Percentiles rank a stretch among this genome's conserved stretches.
These are phyloP conservation scores for Taeniopygia guttata DNA, from an alignment of 2,797 vertebrate species.

Conservation along the genomic window DNA sequence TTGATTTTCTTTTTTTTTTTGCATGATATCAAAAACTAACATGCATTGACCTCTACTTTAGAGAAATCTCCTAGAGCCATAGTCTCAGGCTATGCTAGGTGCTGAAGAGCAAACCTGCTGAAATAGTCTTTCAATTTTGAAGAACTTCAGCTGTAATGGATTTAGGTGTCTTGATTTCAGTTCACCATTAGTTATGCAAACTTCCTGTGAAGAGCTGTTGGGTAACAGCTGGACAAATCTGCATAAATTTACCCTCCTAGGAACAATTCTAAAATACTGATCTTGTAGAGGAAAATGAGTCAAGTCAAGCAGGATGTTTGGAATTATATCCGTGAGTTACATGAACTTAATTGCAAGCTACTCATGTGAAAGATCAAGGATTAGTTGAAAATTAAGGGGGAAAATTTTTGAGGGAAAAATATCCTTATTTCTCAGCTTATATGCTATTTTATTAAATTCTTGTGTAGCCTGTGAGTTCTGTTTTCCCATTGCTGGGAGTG, in stretches of 20 bases:
- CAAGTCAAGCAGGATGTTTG: background rate
- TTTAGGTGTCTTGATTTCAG: background rate
- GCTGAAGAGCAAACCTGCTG: background rate
- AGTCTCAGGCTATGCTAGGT: background rate
- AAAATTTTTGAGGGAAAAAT: background rate
- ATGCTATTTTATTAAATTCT: background rate
- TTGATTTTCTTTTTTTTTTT: background rate
- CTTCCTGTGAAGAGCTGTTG: background rate
- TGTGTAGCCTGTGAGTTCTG: background rate
- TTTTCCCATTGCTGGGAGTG: background rate
- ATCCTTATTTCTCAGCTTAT: background rate
- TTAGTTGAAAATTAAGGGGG: background rate
- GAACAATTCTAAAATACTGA: background rate
- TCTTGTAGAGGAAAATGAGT: background rate
- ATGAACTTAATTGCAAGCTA: background rate
- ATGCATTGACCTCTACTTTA: background rate
- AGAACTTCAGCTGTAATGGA: background rate
- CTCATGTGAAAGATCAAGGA: background rate
- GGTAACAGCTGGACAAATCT: background rate
- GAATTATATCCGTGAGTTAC: background rate
- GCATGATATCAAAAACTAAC: background rate
- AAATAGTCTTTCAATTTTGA: background rate
- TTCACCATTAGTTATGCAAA: background rate
- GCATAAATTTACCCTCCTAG: background rate
- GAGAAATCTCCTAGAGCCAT: background rate